Evolutionary conservation across 2,888 invertebrate species (phyloP), one percentile per base, ranked within the genome.

Genomic region (Octodonta nipae): DNA sequence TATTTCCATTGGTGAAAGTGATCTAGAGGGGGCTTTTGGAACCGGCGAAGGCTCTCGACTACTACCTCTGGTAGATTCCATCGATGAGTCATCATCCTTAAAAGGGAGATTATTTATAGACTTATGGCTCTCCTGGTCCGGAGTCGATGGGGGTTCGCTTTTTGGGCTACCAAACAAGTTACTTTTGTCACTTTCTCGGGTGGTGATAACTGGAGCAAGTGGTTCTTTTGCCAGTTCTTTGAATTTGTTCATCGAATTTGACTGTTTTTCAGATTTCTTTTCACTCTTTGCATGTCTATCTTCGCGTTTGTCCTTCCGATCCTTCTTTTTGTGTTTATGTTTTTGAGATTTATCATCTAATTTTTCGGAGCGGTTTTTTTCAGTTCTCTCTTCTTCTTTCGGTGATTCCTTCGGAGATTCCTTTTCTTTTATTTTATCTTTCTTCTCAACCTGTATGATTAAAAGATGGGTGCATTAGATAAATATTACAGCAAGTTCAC

Each of bases 301-400:
- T 55, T 72, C 71, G 50, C 70, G 69, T 40, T 70, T 69, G 41
- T 73, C 71, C 41, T 57, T 62, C 8, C 37, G 26, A 5, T 69
- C 67, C 39, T 64, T 65, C 42, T 69, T 67, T 45, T 68, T 68
- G 42, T 70, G 67, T 39, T 69, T 70, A 38, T 69, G 66, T 38
- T 67, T 68, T 15, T 61, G 59, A 57, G 61, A 54, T 27, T 56
- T 54, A 27, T 62, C 66, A 12, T 42, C 37, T 15, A 46, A 38
- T 34, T 59, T 60, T 32, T 52, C 49, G 26, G 56, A 27, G 50
- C 56, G 16, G 35, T 28, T 40, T 56, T 60, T 46, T 59, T 59
- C 30, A 27, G 28, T 37, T 56, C 59, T 36, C 51, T 59, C 38
- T 8, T 48, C 38, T 17, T 56, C 57, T 38, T 55, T 54, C 3